Evolutionary conservation across 2,888 invertebrate species (phyloP).

Genomic region (Cephus runcator): DNA sequence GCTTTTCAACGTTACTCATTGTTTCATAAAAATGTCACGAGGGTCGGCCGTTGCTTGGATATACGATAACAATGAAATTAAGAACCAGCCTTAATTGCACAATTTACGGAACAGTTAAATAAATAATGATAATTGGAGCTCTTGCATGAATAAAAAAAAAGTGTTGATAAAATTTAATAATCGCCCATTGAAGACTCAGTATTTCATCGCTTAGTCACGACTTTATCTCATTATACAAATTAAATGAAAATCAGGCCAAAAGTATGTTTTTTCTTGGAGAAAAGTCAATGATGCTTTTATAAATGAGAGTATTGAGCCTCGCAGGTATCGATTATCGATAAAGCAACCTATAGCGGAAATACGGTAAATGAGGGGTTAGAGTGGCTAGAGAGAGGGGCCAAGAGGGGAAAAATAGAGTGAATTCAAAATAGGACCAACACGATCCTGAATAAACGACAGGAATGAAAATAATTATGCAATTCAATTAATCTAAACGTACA

Average conservation of each 20-base stretch:
- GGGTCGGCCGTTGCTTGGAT: neutral
- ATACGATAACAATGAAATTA: neutral
- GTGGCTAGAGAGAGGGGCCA: neutral
- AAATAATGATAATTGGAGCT: neutral
- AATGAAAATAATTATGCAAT: neutral
- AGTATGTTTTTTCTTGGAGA: neutral
- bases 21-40: neutral
- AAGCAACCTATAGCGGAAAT: neutral
- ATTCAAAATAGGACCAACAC: neutral
- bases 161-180: neutral
- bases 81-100: neutral
- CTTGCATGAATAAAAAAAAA: neutral
- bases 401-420: neutral
- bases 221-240: neutral
- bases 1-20: neutral
- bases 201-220: neutral
- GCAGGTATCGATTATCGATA: neutral
- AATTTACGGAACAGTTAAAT: no score
- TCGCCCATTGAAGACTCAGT: neutral
- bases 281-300: neutral
- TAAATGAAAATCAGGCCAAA: neutral
- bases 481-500: neutral
- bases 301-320: neutral
- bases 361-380: neutral
- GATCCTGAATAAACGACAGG: neutral